Base-by-base conservation (phyloP, 2,888 invertebrate species). In the Melinopterus prodromus region DNA sequence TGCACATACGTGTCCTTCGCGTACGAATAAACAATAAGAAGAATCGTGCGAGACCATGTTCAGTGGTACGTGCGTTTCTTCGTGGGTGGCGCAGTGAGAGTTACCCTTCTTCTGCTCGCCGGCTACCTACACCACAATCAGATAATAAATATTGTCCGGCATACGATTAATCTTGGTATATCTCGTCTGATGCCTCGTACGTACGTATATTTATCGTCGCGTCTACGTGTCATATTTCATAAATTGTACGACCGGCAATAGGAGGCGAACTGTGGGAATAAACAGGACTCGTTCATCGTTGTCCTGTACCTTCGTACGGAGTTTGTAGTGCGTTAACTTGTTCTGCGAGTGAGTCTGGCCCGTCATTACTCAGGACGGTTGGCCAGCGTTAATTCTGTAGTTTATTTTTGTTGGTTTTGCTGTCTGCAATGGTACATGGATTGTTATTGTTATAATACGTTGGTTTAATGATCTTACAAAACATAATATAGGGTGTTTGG, bases 101-200 rank as follows among this genome's bases (percentile, higher is more conserved):
- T 53, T 53, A 53, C 53, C 53, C 53, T 53, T 53, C 53, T 53
- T 9, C 9, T 53, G 53, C 53, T 53, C 53, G 53, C 53, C 5
- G 12, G 53, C 53, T 53, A 53, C 53, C 53, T 53, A 53, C 53
- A 53, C 53, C 53, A 53, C 53, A 53, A 53, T 53, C 53, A 53
- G 53, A 53, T 53, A 53, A 53, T 53, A 53, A 53, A 53, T 53
- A 53, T 53, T 53, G 53, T 53, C 53, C 53, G 53, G 53, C 53
- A 53, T 53, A 53, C 53, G 53, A 53, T 53, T 53, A 53, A 53
- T 53, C 53, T 53, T 53, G 12, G 53, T 53, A 9, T 53, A 53
- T 53, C 53, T 53, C 53, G 53, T 53, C 53, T 12, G 53, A 53
- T 53, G 53, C 9, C 12, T 12, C 7, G 53, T 12, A 53, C 53